phyloP scores from a whole-genome alignment of 1,140 invertebrate genomes.

The Bombus huntii region DNA sequence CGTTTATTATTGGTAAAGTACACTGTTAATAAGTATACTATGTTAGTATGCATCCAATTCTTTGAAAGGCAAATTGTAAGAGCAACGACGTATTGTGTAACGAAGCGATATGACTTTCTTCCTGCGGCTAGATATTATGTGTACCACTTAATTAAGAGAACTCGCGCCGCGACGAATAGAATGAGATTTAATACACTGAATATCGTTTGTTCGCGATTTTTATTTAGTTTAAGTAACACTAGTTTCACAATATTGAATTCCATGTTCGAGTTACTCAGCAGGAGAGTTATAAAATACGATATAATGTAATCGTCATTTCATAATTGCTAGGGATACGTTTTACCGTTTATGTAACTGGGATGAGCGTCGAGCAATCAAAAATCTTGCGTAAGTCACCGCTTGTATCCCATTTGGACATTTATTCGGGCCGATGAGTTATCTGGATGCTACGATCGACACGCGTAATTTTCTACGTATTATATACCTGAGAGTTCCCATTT shows the following conservation, averaged over 20 bases:
- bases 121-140: neutral
- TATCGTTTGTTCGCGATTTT: neutral
- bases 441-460: conserved; percentile 30
- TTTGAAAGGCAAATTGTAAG: neutral
- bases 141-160: neutral
- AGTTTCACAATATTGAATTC: conserved; percentile 21
- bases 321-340: conserved; percentile 53
- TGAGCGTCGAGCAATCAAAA: conserved; percentile 54
- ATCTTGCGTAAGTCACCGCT: conserved; percentile 56
- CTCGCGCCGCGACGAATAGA: neutral
- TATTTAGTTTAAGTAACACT: neutral
- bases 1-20: neutral
- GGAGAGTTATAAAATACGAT: conserved; percentile 38
- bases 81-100: neutral
- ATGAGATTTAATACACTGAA: neutral
- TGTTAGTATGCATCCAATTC: neutral
- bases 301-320: conserved; percentile 47
- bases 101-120: neutral
- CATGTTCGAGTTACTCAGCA: conserved; percentile 6
- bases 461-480: conserved; percentile 7
- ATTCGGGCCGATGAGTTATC: conserved; percentile 20
- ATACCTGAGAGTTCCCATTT: conserved; percentile 22
- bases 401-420: conserved; percentile 32
- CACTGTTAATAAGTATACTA: neutral
- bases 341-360: conserved; percentile 59